Evolutionary conservation across 2,888 invertebrate species (phyloP).

Genomic region (Thumatha senex): DNA sequence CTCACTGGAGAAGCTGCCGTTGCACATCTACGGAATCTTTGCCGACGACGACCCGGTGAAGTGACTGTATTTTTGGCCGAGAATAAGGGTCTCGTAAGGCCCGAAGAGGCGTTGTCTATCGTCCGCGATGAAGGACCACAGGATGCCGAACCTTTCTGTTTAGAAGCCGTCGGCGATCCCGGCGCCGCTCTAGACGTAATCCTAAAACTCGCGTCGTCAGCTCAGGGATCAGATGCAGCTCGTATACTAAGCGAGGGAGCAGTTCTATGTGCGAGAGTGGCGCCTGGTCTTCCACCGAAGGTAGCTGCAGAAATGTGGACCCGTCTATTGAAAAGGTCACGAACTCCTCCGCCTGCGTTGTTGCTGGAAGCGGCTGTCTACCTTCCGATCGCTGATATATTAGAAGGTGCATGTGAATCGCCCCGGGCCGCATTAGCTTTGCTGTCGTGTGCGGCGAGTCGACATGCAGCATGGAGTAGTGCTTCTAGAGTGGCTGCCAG

Average conservation of each 20-base stretch:
- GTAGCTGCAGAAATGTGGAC: conserved; percentile 57
- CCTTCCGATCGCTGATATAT: conserved; percentile 46
- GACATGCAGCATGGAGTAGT: conserved; percentile 47
- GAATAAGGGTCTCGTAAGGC: conserved; percentile 61
- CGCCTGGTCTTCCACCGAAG: conserved; percentile 51
- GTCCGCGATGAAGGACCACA: conserved; percentile 54
- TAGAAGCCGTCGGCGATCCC: conserved; percentile 71
- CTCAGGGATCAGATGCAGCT: conserved; percentile 29
- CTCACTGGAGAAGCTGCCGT: conserved; percentile 55
- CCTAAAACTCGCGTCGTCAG: conserved; percentile 44
- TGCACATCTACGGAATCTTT: conserved; percentile 58
- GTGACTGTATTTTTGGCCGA: conserved; percentile 57
- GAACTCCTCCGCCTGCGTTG: conserved; percentile 51
- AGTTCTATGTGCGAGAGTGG: conserved; percentile 57
- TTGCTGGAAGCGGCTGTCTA: conserved; percentile 51
- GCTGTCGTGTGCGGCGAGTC: conserved; percentile 46
- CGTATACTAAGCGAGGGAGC: conserved; percentile 48
- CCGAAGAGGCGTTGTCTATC: conserved; percentile 65
- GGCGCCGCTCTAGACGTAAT: conserved; percentile 62
- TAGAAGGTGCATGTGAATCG: conserved; percentile 43
- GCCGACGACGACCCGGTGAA: conserved; percentile 46
- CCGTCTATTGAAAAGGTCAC: conserved; percentile 51
- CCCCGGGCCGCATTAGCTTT: conserved; percentile 58
- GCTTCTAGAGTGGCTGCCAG: conserved; percentile 44
- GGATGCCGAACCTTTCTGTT: conserved; percentile 65